phyloP scores from a whole-genome alignment of 2,797 vertebrate genomes.

The Gobionotothen gibberifrons region DNA sequence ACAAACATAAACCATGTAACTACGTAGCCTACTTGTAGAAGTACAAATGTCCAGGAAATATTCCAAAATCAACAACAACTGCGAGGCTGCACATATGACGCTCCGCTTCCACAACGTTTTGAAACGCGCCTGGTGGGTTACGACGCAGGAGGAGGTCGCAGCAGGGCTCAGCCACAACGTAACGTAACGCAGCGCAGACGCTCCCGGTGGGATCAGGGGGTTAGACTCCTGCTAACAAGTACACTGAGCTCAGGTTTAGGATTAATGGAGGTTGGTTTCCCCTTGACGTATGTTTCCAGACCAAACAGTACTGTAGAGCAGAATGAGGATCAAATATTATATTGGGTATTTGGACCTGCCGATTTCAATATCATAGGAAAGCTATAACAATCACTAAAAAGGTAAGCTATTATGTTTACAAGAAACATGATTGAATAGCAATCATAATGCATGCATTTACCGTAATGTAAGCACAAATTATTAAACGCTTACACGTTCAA shows the following conservation, averaged over 20 bases:
- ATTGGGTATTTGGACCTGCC: slow-evolving; percentile 9
- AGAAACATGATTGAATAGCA: background rate
- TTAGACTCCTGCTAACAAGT: background rate
- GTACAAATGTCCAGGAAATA: too few species aligned
- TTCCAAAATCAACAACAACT: too few species aligned
- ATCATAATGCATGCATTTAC: background rate
- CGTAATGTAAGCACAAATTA: slow-evolving; percentile 3
- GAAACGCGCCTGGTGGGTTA: too few species aligned
- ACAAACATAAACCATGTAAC: too few species aligned
- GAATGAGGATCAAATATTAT: background rate
- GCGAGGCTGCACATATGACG: too few species aligned
- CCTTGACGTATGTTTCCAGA: background rate
- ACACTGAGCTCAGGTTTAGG: background rate
- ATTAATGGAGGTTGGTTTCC: background rate
- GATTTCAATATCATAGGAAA: background rate
- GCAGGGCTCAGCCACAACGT: too few species aligned
- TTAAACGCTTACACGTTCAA: background rate
- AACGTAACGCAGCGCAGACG: too few species aligned
- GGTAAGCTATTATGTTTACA: background rate
- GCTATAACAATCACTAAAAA: background rate
- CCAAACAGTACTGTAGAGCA: background rate
- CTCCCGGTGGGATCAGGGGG: too few species aligned
- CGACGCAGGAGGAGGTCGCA: too few species aligned
- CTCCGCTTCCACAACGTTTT: too few species aligned
- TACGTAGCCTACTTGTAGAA: too few species aligned